These are phyloP conservation scores for Typhlichthys eigenmanni DNA, from an alignment of 2,797 vertebrate genomes.

Conservation along the genomic window DNA sequence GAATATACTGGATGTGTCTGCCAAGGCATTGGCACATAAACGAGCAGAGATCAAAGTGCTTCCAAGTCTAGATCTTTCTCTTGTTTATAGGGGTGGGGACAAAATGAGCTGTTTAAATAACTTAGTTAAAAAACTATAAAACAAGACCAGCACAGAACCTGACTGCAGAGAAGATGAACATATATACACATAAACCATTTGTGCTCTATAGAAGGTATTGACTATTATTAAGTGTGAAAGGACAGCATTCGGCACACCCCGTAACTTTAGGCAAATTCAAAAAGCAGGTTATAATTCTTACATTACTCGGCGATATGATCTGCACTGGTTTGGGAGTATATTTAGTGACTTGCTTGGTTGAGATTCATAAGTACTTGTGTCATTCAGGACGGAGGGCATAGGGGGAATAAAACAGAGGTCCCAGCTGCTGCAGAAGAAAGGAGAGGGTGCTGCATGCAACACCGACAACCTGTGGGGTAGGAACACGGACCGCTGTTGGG, in stretches of 20 bases:
- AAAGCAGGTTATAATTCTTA: constrained; percentile 28
- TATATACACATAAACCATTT: constrained; percentile 1
- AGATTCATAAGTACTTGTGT: constrained; percentile 19
- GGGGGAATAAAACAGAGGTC: constrained; percentile 20
- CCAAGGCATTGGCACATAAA: constrained; percentile 24
- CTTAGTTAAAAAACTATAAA: background rate
- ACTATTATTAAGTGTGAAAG: no score
- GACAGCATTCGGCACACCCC: background rate
- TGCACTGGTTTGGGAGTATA: constrained; percentile 29
- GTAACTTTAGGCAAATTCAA: background rate
- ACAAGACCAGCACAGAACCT: background rate
- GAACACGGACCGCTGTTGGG: constrained; percentile 1
- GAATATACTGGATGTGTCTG: constrained; percentile 21
- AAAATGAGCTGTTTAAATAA: background rate
- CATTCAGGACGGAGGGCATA: constrained; percentile 20
- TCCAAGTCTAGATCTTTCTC: constrained; percentile 14
- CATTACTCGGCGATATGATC: constrained; percentile 36
- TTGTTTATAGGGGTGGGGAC: background rate
- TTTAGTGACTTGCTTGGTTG: constrained; percentile 40
- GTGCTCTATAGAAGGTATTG: background rate
- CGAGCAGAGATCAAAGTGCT: constrained; percentile 32
- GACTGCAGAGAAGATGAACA: background rate
- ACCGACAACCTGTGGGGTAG: constrained; percentile 16
- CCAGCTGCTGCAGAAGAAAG: constrained; percentile 33
- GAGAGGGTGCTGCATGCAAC: constrained; percentile 17